These are phyloP conservation scores for Microchirus variegatus DNA, from an alignment of 2,797 vertebrate species.

Conservation along the genomic window DNA sequence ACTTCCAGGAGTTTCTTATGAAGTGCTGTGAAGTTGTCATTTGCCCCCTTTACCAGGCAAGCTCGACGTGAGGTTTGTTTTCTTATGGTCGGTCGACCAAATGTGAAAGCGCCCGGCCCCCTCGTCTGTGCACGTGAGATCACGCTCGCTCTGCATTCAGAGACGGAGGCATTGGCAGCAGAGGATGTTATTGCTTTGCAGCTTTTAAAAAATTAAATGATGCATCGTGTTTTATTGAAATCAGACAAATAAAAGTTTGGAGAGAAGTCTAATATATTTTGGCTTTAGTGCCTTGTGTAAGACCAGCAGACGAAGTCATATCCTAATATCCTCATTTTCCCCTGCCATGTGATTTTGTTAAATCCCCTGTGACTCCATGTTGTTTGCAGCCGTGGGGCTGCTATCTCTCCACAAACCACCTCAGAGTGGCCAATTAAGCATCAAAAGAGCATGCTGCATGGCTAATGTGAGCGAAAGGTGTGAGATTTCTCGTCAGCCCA, in stretches of 20 bases:
- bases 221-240: too few species aligned
- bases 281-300: too few species aligned
- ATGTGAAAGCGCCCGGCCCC: conserved; percentile 67
- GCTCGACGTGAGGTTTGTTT: conserved; percentile 78
- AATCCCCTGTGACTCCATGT: conserved; percentile 33
- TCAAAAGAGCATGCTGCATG: conserved; percentile 84
- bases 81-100: conserved; percentile 78
- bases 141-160: neutral
- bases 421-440: conserved; percentile 83
- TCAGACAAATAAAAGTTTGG: too few species aligned
- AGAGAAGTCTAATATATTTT: too few species aligned
- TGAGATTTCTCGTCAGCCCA: conserved; percentile 85
- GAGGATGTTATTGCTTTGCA: neutral
- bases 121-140: conserved; percentile 15
- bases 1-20: conserved; percentile 85
- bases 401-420: conserved; percentile 56
- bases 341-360: conserved; percentile 17
- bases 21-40: conserved; percentile 85
- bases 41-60: conserved; percentile 76
- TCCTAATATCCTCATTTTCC: too few species aligned
- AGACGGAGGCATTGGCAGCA: neutral
- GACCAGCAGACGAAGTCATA: too few species aligned
- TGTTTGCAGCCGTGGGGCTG: conserved; percentile 36
- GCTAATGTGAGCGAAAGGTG: conserved; percentile 85
- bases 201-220: too few species aligned